These are phyloP conservation scores for Amorpha juglandis DNA, from an alignment of 2,888 invertebrate genomes.

Conservation along the genomic window DNA sequence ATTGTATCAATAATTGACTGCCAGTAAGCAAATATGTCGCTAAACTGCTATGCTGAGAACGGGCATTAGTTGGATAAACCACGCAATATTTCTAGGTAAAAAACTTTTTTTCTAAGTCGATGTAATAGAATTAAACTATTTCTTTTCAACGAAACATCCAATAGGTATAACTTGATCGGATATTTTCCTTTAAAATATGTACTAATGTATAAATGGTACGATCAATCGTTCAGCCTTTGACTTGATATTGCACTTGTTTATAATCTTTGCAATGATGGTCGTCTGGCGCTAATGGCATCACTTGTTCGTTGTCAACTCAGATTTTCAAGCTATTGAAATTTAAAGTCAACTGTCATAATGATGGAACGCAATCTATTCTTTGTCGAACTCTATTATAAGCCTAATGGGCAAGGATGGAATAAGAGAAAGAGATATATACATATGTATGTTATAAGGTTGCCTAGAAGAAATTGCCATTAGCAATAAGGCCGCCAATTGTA, in stretches of 20 bases:
- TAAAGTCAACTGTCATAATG: not conserved
- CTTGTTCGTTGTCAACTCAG: slow-evolving; percentile 3
- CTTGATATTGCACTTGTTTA: slow-evolving; percentile 7
- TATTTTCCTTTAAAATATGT: not conserved
- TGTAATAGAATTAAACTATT: not conserved
- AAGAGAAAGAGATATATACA: too few species aligned
- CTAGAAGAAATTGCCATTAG: too few species aligned
- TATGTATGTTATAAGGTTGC: too few species aligned
- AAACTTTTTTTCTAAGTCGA: too few species aligned
- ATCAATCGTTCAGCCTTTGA: slow-evolving; percentile 3
- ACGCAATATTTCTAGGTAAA: too few species aligned
- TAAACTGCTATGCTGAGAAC: too few species aligned
- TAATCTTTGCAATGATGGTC: not conserved
- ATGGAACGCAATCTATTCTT: not conserved
- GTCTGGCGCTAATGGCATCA: not conserved
- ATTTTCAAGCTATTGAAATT: too few species aligned
- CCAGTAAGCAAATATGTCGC: too few species aligned
- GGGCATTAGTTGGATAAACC: not conserved
- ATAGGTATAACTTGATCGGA: not conserved
- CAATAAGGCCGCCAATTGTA: too few species aligned
- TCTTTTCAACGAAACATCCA: not conserved
- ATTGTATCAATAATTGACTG: too few species aligned
- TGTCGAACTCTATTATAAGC: not conserved
- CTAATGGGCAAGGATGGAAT: not conserved
- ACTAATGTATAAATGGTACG: not conserved